phyloP scores from a whole-genome alignment of 2,113 vertebrate species.

The Nestor notabilis region DNA sequence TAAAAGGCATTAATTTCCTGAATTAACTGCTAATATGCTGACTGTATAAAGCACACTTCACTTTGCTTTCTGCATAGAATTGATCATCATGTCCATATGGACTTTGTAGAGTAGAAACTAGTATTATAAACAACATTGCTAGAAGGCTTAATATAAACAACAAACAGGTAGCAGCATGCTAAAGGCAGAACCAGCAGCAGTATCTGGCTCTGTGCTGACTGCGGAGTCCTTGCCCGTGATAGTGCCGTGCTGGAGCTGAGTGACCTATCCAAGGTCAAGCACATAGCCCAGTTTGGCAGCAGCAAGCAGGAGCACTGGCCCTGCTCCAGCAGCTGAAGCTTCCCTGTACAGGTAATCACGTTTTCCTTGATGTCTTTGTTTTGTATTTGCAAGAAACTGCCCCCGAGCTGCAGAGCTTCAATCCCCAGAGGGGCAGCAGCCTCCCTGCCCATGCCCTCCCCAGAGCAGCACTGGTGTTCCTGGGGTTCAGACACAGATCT shows the following conservation, averaged over 20 bases:
- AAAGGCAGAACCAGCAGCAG: background rate
- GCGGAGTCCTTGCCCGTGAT: background rate
- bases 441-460: background rate
- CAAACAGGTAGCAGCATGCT: background rate
- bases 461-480: accelerated
- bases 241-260: background rate
- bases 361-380: background rate
- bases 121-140: background rate
- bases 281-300: background rate
- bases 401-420: background rate
- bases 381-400: background rate
- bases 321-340: background rate
- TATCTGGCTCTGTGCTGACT: background rate
- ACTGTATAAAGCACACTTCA: background rate
- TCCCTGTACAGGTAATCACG: background rate
- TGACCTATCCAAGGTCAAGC: background rate
- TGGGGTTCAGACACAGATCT: background rate
- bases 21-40: background rate
- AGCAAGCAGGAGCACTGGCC: background rate
- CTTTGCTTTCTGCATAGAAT: background rate
- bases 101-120: background rate
- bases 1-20: background rate
- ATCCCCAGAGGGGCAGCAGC: background rate
- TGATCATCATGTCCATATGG: accelerated
- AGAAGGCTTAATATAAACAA: background rate